Percentiles rank a stretch among this genome's conserved stretches.
phyloP scores from a whole-genome alignment of 1,140 invertebrate genomes.

The Drosophila rufa region DNA sequence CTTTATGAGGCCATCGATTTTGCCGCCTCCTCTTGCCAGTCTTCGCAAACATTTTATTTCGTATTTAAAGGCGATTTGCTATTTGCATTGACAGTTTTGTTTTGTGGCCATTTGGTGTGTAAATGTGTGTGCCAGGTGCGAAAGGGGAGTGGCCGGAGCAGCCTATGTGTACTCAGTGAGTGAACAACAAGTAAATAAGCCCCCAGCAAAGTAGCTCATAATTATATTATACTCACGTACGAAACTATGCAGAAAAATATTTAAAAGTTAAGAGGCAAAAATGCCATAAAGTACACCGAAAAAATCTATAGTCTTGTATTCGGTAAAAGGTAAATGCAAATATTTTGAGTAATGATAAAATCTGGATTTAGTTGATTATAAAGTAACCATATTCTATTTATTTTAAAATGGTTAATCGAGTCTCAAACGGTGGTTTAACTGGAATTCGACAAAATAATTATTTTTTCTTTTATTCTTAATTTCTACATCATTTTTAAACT shows the following conservation, averaged over 20 bases:
- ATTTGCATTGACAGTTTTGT: conserved; percentile 50
- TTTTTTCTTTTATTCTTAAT: no score
- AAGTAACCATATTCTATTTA: no score
- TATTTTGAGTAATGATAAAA: no score
- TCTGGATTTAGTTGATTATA: no score
- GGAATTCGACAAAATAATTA: no score
- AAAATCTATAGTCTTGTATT: not conserved
- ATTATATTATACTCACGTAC: conserved; percentile 82
- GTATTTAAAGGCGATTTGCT: conserved; percentile 76
- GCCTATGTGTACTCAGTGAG: conserved; percentile 46
- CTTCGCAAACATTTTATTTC: conserved; percentile 65
- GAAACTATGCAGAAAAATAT: conserved; percentile 75
- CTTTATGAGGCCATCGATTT: conserved; percentile 81
- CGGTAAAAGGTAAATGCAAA: no score
- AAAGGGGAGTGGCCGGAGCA: conserved; percentile 32
- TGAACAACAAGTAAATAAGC: conserved; percentile 62
- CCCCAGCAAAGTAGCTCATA: conserved; percentile 74
- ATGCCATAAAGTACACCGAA: conserved; percentile 15
- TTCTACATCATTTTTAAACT: no score
- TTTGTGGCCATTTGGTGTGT: conserved; percentile 51
- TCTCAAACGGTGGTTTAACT: no score
- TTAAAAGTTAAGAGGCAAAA: conserved; percentile 48
- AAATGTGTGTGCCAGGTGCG: conserved; percentile 58
- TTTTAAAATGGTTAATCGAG: no score
- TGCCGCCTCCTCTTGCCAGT: conserved; percentile 41